phyloP scores from a whole-genome alignment of 1,140 invertebrate genomes.

The Heliconius congener region DNA sequence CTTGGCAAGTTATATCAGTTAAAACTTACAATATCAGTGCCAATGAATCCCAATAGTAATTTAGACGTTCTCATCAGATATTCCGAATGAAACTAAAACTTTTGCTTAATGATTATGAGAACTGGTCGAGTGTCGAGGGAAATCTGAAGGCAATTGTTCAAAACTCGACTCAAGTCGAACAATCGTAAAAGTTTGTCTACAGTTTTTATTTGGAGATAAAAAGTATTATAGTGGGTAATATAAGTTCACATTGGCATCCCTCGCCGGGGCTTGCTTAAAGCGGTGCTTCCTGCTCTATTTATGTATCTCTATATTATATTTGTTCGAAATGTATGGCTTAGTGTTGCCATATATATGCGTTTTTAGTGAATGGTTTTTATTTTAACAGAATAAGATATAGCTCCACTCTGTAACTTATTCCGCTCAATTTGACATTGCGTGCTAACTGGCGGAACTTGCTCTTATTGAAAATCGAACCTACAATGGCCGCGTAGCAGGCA shows the following conservation, averaged over 20 bases:
- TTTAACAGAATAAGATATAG: too few species aligned
- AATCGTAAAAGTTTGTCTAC: slow-evolving; percentile 51
- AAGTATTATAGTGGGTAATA: slow-evolving; percentile 49
- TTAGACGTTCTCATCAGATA: slow-evolving; percentile 6
- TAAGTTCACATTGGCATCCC: slow-evolving; percentile 47
- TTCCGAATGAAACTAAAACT: slow-evolving; percentile 44
- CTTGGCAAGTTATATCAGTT: background rate
- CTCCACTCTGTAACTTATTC: too few species aligned
- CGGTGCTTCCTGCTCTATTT: background rate
- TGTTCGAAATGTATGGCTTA: background rate
- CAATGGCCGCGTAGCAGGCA: background rate
- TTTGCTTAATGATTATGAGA: slow-evolving; percentile 54
- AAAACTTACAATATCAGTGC: background rate
- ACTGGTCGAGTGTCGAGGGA: slow-evolving; percentile 53
- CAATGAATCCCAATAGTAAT: background rate
- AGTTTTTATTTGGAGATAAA: slow-evolving; percentile 50
- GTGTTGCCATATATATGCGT: background rate
- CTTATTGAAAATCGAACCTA: background rate
- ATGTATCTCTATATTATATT: slow-evolving; percentile 17
- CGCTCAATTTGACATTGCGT: too few species aligned
- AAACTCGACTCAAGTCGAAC: slow-evolving; percentile 34
- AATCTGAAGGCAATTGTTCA: slow-evolving; percentile 52
- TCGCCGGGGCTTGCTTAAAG: slow-evolving; percentile 36
- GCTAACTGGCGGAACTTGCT: too few species aligned
- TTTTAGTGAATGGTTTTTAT: background rate